Evolutionary conservation across 2,888 invertebrate species (phyloP), one percentile per base, ranked within the genome.

Genomic region (Apotomis capreana): DNA sequence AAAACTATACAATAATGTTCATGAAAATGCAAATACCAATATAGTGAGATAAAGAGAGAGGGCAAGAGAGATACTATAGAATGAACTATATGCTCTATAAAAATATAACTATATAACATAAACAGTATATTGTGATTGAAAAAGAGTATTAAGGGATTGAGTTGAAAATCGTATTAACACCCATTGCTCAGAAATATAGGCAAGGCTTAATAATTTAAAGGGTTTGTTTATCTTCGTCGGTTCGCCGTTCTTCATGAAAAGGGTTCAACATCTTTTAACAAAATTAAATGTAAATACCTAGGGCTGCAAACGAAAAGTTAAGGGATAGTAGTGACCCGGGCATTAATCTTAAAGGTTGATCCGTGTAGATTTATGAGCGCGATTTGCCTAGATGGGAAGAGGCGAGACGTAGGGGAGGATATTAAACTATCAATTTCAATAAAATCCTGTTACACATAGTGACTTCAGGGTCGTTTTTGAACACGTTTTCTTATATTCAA

Each of bases 201-300:
- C 6, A 40, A 6, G 40, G 6, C 40, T 40, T 40, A 40, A 40
- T 40, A 40, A 40, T 40, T 40, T 40, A 49, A 10, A 49, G 49
- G 5, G 36, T 57, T 37, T 58, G 37, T 37, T 37, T 58, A n/a
- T 36, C 15, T 52, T 40, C 54, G 3, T 0, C 15, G 13, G 9
- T 44, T 26, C 46, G 46, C 26, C 55, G 44, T 36, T 44, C 44
- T 64, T 55, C 3, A 64, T 44, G 44, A 44, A 64, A 44, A 44
- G 10, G 13, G 59, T 44, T 40, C 44, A 12, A 54, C 13, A 26
- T 55, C 15, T 64, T n/a, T 65, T 9, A 12, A 26, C 26, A 12
- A 65, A 55, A 65, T 57, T 46, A 46, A 65, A 57, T 55, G 55
- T 65, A 46, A 55, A 55, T 46, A 65, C 26, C 26, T 26, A 26